Evolutionary conservation across 2,888 invertebrate species (phyloP), one percentile per base, ranked within the genome.

Genomic region (Helicoverpa assulta): DNA sequence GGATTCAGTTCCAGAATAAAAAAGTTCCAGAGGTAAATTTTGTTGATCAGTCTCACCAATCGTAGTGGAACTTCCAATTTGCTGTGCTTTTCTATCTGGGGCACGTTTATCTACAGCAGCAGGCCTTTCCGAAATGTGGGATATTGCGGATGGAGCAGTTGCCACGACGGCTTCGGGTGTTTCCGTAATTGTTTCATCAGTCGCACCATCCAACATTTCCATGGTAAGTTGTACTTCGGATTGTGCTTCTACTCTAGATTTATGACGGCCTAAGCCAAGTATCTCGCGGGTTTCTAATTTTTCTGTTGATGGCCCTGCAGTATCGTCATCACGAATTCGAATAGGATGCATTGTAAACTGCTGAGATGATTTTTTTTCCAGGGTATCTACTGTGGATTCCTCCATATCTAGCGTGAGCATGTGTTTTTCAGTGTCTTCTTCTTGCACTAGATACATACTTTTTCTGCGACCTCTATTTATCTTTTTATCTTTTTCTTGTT

Each of bases 381-480:
- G 6, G 50, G 63, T 4, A 19, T 70, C 65, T 21, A 21, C 29
- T 59, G 64, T 70, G 2, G 74, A 61, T 19, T 73, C 70, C 6
- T 61, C 61, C 21, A 85, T 80, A 51, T 84, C 79, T n/a, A 82
- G 54, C 21, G 75, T 73, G 5, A 78, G 59, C 51, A 82, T 70
- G 37, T 72, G 71, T 62, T 80, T 73, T 70, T 81, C 84, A 2
- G 65, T 67, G 29, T 73, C 76, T 37, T 78, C 78, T 37, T 79
- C 76, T 6, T 68, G 21, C 4, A 10, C 16, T 8, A 50, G 57
- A 2, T 40, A 40, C 19, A 61, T 40, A 19, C 19, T 29, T 12
- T 62, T 70, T 55, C 61, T 62, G 10, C 52, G 47, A 26, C 2
- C 51, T 53, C 40, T 70, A 47, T 47, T 1, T 56, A 29, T 63